Evolutionary conservation across 35 echinoderm and acorn worm species (phyloP), one percentile per base, ranked within the genome.

Genomic region (Lytechinus variegatus): DNA sequence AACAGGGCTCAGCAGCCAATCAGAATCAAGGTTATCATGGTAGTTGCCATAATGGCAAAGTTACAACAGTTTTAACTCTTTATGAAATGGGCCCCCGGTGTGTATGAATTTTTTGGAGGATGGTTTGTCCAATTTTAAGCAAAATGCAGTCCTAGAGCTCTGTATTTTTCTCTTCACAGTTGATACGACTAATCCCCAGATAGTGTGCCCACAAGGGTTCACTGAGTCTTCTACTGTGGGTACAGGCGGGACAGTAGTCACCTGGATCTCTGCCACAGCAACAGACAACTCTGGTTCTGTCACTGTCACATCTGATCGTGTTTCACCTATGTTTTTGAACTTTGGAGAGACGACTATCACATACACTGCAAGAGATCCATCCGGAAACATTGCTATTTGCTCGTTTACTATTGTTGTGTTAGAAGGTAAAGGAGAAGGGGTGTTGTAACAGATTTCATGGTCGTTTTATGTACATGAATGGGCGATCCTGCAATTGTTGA

Each of bases 321-420:
- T 91, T 56, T 95, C 97, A 4, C 87, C 86, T 2, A 61, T 66
- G 5, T 56, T 33, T 28, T 97, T 98, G 92, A 7, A 29, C 51
- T 57, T 97, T 24, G 97, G 97, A 9, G 56, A 86, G 24, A 98
- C 97, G 14, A n/a, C 14, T 21, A 96, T 98, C 11, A 89, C 88
- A 4, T 98, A 98, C 51, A 95, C 96, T 10, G 94, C 93, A 54
- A 95, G 86, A 21, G 97, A 98, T 91, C 24, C 86, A 8, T 93
- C 92, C 0, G 95, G 96, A 12, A 98, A 98, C 72, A n/a, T 57
- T 9, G 97, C 96, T n/a, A 94, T 53, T 4, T 98, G 97, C 87
- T 27, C 95, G 9, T 98, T 98, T 61, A 95, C 28, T 27, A 94
- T 98, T 3, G 86, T 94, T 33, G 72, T 98, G 7, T 8, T 91